Conservation (phyloP, 2,113 vertebrate genomes). For the Chaetodon trifascialis region DNA sequence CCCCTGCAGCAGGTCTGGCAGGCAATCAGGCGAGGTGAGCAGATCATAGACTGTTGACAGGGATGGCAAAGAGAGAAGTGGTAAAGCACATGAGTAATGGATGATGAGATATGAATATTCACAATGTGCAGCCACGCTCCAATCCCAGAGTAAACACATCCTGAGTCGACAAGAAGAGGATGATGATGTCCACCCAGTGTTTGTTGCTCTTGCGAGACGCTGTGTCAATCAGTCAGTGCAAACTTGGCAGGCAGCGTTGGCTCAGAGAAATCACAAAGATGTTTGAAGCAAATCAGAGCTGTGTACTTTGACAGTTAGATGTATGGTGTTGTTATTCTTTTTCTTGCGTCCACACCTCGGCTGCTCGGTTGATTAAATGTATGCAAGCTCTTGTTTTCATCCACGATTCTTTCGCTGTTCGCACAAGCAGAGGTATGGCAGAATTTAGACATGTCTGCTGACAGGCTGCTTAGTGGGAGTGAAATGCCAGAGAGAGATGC, state of each 20-base stretch:
- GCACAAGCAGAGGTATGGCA: neutral
- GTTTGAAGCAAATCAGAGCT: conserved; percentile 8
- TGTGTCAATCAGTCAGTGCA: conserved; percentile 30
- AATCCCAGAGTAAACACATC: conserved; percentile 53
- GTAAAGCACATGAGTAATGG: conserved; percentile 47
- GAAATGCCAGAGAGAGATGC: conserved; percentile 31
- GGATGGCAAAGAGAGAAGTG: conserved; percentile 27
- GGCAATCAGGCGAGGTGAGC: conserved; percentile 91
- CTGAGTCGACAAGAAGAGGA: conserved; percentile 43
- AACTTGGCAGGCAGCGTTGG: conserved; percentile 40
- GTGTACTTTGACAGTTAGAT: neutral
- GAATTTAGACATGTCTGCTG: conserved; percentile 27
- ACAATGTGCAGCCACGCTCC: conserved; percentile 39
- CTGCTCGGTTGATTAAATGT: neutral
- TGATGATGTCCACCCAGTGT: conserved; percentile 50
- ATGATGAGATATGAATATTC: conserved; percentile 65
- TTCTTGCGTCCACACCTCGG: neutral
- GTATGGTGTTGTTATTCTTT: neutral
- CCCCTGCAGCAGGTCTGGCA: conserved; percentile 88
- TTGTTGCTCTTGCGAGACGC: conserved; percentile 39
- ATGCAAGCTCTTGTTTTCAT: neutral
- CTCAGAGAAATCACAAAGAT: conserved; percentile 25
- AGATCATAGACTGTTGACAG: conserved; percentile 92
- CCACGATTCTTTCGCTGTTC: conserved; percentile 3
- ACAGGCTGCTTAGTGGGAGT: conserved; percentile 28